phyloP scores from a whole-genome alignment of 92 coral and sea anemone species.

The Blastomussa wellsi region DNA sequence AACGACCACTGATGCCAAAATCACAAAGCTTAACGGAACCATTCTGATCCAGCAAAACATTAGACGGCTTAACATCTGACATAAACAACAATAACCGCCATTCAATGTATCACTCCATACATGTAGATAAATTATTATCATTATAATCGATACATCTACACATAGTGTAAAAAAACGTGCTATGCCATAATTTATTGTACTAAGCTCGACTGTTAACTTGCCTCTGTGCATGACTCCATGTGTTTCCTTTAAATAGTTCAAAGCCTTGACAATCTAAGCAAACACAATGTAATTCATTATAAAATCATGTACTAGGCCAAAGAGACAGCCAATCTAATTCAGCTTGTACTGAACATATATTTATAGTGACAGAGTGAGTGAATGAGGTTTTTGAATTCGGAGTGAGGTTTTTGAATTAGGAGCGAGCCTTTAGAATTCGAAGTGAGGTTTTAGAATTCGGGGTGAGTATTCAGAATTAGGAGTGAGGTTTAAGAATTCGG shows the following conservation, averaged over 20 bases:
- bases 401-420: background rate
- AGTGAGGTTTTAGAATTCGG: no score
- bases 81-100: background rate
- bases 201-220: background rate
- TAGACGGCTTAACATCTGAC: conserved; percentile 98
- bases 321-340: background rate
- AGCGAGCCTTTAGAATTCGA: no score
- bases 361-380: background rate
- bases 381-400: no score
- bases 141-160: no score
- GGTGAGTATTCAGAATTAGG: no score
- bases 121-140: background rate
- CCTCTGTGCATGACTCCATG: conserved; percentile 99
- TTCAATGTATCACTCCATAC: background rate
- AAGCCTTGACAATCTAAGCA: conserved; percentile 88
- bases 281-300: background rate
- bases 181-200: no score
- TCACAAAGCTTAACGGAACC: conserved; percentile 98
- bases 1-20: conserved; percentile 96
- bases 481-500: no score
- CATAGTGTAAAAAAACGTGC: no score
- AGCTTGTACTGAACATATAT: background rate
- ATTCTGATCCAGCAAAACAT: conserved; percentile 84
- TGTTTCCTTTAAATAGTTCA: conserved; percentile 86
- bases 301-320: background rate